These are phyloP conservation scores for Drosophila maculinotata DNA, from an alignment of 2,888 invertebrate species.

Conservation along the genomic window DNA sequence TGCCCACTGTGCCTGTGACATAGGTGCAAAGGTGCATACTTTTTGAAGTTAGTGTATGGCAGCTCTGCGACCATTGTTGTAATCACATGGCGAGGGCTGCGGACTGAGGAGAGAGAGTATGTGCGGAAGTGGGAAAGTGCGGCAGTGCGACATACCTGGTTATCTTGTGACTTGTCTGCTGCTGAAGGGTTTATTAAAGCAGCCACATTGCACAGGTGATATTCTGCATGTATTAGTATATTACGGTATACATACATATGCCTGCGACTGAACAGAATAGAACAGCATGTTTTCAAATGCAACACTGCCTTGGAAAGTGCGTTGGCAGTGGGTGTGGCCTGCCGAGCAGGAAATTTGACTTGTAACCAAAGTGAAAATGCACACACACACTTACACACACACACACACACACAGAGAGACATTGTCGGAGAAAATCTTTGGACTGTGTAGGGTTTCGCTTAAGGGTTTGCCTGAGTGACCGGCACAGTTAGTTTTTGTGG, in stretches of 20 bases:
- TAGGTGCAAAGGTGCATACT: conserved; percentile 19
- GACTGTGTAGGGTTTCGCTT: too few relatives aligned
- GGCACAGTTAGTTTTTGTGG: conserved; percentile 49
- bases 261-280: conserved; percentile 16
- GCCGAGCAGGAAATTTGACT: conserved; percentile 73
- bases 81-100: conserved; percentile 44
- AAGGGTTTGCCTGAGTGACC: conserved; percentile 28
- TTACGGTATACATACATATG: conserved; percentile 13
- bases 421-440: conserved; percentile 2
- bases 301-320: conserved; percentile 12
- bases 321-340: conserved; percentile 30
- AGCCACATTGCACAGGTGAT: conserved; percentile 34
- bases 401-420: background rate
- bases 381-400: conserved; percentile 8
- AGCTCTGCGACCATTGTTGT: conserved; percentile 43
- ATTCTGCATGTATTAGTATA: conserved; percentile 45
- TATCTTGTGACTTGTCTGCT: conserved; percentile 60
- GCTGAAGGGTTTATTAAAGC: conserved; percentile 74
- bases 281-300: conserved; percentile 54
- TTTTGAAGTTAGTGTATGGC: conserved; percentile 27
- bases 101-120: background rate
- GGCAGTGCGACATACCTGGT: conserved; percentile 41
- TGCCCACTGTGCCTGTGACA: conserved; percentile 26
- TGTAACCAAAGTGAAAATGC: conserved; percentile 63
- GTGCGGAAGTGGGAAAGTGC: too few relatives aligned